Evolutionary conservation across 2,113 vertebrate species (phyloP).

Genomic region (Kryptolebias marmoratus): DNA sequence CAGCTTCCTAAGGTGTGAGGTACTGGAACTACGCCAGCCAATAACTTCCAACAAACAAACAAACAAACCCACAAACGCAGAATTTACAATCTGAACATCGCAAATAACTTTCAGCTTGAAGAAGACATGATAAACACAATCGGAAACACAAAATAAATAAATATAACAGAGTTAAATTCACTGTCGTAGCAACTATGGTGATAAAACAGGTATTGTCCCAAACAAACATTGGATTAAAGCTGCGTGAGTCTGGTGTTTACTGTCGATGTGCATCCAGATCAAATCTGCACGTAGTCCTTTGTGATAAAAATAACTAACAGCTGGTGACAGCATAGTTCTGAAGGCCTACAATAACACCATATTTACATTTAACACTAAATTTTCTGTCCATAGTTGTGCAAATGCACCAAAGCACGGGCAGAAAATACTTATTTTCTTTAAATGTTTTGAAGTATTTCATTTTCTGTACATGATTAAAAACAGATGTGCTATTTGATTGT

Average conservation of each 20-base stretch:
- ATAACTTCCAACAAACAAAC: conserved; percentile 30
- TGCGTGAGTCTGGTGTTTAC: conserved; percentile 4
- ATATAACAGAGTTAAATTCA: conserved; percentile 60
- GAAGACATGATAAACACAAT: conserved; percentile 31
- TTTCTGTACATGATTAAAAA: not conserved
- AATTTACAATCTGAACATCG: conserved; percentile 24
- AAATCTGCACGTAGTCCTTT: not conserved
- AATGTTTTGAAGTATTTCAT: not conserved
- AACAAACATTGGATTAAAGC: conserved; percentile 14
- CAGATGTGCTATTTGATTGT: not conserved
- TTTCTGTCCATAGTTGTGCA: not conserved
- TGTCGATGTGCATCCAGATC: conserved; percentile 10
- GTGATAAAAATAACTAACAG: conserved; percentile 25
- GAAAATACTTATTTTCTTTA: not conserved
- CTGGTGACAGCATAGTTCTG: conserved; percentile 25
- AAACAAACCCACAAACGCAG: conserved; percentile 13
- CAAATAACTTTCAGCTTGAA: conserved; percentile 35
- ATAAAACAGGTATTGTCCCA: conserved; percentile 11
- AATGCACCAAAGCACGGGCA: conserved; percentile 1
- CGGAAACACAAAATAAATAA: conserved; percentile 73
- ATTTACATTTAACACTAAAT: conserved; percentile 1
- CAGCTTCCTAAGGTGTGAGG: conserved; percentile 54
- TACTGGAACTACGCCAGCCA: conserved; percentile 53
- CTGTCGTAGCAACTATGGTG: conserved; percentile 9
- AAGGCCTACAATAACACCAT: conserved; percentile 20